Percentiles rank a stretch among this genome's conserved stretches.
Conservation (phyloP, 1,140 invertebrate genomes). For the Pogonus chalceus region DNA sequence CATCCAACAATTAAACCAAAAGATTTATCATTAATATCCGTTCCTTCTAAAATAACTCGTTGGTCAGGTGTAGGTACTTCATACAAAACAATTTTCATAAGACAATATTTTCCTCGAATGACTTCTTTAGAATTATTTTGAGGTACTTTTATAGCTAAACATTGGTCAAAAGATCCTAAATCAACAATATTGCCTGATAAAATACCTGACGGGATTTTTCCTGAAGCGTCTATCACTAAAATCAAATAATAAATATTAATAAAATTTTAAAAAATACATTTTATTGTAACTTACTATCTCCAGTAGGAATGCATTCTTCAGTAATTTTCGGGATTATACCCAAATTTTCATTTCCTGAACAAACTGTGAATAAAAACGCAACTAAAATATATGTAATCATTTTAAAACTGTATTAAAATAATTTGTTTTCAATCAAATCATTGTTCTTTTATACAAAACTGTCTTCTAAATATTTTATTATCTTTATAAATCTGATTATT, state of each 20-base stretch:
- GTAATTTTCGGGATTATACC: neutral
- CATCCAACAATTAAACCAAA: neutral
- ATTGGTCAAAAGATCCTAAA: constrained; percentile 1
- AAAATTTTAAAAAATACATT: no score
- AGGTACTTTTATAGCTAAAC: neutral
- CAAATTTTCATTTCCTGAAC: neutral
- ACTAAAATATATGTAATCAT: neutral
- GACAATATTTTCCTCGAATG: constrained; percentile 3
- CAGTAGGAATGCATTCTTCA: neutral
- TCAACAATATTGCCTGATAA: neutral
- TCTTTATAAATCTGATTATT: no score
- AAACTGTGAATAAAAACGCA: neutral
- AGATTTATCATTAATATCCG: neutral
- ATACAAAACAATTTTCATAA: neutral
- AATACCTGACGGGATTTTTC: neutral
- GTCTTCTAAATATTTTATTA: no score
- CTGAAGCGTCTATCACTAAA: neutral
- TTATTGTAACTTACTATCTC: neutral
- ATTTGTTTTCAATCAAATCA: no score
- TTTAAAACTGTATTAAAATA: no score
- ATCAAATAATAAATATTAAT: no score
- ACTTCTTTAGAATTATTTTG: neutral
- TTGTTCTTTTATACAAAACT: no score
- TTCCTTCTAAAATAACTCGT: neutral
- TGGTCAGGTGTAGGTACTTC: neutral